Evolutionary conservation across 35 echinoderm and acorn worm species (phyloP).

Genomic region (Heliocidaris erythrogramma): DNA sequence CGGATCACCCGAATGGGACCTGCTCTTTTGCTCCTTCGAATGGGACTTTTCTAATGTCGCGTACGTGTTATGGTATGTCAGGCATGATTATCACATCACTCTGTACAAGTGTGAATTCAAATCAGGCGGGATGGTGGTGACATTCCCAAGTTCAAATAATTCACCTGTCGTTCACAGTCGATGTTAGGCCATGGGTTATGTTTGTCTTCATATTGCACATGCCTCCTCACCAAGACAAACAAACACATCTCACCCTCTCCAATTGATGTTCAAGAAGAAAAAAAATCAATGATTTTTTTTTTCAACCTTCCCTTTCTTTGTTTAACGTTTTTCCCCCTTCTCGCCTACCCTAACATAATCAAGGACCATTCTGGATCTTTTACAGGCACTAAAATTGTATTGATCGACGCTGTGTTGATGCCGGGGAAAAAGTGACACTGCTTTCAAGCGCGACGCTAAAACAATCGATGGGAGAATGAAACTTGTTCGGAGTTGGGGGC

Average conservation of each 20-base stretch:
- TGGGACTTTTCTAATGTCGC: background rate
- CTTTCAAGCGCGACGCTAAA: background rate
- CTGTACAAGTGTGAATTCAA: constrained; percentile 2
- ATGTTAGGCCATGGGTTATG: background rate
- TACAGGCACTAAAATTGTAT: background rate
- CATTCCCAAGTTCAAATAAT: background rate
- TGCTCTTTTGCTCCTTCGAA: no score
- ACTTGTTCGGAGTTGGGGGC: background rate
- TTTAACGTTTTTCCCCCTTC: background rate
- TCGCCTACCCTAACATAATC: background rate
- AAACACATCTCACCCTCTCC: background rate
- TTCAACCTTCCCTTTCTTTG: background rate
- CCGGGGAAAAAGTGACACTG: background rate
- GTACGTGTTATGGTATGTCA: background rate
- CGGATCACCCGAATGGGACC: no score
- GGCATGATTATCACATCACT: background rate
- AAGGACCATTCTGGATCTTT: constrained; percentile 4
- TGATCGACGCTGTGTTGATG: background rate
- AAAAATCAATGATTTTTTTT: constrained; percentile 6
- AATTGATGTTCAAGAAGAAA: background rate
- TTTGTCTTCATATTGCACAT: background rate
- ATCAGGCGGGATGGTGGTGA: background rate
- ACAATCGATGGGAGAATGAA: constrained; percentile 2
- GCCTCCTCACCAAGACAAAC: background rate
- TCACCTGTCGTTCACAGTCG: background rate